phyloP scores from a whole-genome alignment of 92 coral and sea anemone genomes.

The Porites rus region DNA sequence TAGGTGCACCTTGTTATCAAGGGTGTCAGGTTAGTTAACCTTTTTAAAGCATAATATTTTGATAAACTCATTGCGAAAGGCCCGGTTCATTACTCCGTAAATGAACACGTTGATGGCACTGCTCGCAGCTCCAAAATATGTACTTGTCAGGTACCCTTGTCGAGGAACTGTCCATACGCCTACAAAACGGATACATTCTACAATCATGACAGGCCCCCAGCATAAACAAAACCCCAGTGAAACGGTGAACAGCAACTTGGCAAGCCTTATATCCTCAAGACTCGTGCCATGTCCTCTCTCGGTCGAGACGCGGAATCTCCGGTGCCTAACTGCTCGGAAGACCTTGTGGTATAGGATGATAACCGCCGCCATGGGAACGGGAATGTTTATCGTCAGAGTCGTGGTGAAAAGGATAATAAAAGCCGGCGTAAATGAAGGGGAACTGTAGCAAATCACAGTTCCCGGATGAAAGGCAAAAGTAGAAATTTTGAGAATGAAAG shows the following conservation, averaged over 20 bases:
- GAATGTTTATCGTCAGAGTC: constrained; percentile 28
- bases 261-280: constrained; percentile 46
- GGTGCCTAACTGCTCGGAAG: constrained; percentile 31
- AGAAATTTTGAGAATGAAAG: constrained; percentile 23
- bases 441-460: constrained; percentile 38
- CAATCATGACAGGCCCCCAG: constrained; percentile 54
- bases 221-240: constrained; percentile 40
- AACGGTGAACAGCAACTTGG: constrained; percentile 40
- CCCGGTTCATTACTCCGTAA: constrained; percentile 58
- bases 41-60: constrained; percentile 29
- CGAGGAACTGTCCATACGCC: constrained; percentile 34
- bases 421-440: constrained; percentile 31
- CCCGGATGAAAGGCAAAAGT: constrained; percentile 55
- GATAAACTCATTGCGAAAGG: constrained; percentile 54
- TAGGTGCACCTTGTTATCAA: too few relatives aligned
- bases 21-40: background rate
- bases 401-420: constrained; percentile 24
- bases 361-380: constrained; percentile 37
- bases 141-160: constrained; percentile 42
- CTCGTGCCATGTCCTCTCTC: constrained; percentile 17
- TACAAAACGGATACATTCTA: constrained; percentile 40
- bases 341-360: constrained; percentile 46
- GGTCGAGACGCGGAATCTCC: constrained; percentile 23
- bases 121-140: constrained; percentile 41
- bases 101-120: constrained; percentile 52